phyloP scores from a whole-genome alignment of 2,888 invertebrate species.

The Dioctria rufipes region DNA sequence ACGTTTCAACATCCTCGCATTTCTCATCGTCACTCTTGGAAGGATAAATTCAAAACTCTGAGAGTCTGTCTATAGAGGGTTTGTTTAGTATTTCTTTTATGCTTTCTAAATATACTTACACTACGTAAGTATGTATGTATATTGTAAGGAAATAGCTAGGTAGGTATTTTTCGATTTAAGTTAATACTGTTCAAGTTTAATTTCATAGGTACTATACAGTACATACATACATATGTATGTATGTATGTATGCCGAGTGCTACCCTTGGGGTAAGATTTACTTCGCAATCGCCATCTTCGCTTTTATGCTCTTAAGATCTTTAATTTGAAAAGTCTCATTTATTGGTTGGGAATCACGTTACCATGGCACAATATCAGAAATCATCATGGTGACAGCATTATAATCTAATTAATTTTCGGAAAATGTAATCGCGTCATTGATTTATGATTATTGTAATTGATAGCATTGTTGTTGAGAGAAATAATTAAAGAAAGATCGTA shows the following conservation, averaged over 20 bases:
- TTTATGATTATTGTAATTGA: slow-evolving; percentile 9
- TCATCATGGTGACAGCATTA: slow-evolving; percentile 21
- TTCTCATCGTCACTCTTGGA: neutral
- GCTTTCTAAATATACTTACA: neutral
- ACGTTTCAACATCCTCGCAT: neutral
- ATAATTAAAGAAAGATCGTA: neutral
- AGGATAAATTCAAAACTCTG: slow-evolving; percentile 5
- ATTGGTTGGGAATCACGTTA: slow-evolving; percentile 6
- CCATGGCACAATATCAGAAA: slow-evolving; percentile 20
- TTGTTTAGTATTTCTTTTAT: neutral
- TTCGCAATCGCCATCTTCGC: neutral
- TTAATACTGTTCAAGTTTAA: slow-evolving; percentile 6
- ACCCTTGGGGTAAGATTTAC: neutral
- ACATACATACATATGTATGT: too few relatives aligned
- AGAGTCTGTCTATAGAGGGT: neutral
- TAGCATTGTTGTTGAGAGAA: neutral
- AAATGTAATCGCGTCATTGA: slow-evolving; percentile 1
- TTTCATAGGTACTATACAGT: neutral
- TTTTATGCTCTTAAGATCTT: neutral
- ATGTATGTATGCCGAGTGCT: neutral
- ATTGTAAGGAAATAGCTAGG: neutral
- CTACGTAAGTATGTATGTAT: too few relatives aligned
- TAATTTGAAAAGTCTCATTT: slow-evolving; percentile 16
- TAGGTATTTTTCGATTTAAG: neutral
- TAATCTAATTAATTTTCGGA: slow-evolving; percentile 17